Conservation (phyloP, 2,797 vertebrate species). For the Eidolon dupreanum region DNA sequence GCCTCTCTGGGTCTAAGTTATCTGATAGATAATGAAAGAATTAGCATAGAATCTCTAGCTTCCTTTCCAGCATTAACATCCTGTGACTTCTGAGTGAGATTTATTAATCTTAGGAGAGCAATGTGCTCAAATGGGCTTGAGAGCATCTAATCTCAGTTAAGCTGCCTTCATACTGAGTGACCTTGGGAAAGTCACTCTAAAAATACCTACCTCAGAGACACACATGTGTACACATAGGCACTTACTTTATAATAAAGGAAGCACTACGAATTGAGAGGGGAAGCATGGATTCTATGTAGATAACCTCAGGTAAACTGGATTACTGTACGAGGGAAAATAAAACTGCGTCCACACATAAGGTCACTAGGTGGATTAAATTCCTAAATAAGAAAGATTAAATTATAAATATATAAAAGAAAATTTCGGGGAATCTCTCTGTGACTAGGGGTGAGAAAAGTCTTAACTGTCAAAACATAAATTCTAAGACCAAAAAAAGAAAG, state of each 20-base stretch:
- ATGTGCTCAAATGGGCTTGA: background rate
- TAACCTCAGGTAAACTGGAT: background rate
- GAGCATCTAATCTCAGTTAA: slow-evolving; percentile 35
- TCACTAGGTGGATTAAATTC: background rate
- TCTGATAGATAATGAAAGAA: background rate
- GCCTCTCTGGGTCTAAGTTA: background rate
- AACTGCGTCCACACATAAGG: background rate
- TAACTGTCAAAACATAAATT: background rate
- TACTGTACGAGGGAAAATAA: background rate
- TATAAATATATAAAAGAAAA: background rate
- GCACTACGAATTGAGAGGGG: background rate
- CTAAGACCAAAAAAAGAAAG: background rate
- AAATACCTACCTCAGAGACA: background rate
- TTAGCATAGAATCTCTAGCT: background rate
- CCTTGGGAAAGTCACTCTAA: slow-evolving; percentile 34
- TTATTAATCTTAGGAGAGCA: background rate
- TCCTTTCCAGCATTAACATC: background rate
- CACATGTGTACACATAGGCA: background rate
- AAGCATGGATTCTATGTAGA: background rate
- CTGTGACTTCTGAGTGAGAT: background rate
- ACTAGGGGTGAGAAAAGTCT: background rate
- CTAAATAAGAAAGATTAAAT: background rate
- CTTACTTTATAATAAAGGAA: background rate
- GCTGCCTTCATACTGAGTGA: background rate
- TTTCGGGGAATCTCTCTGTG: background rate